Evolutionary conservation across 2,113 vertebrate genomes (phyloP).

Genomic region (Malurus alboscapulatus): DNA sequence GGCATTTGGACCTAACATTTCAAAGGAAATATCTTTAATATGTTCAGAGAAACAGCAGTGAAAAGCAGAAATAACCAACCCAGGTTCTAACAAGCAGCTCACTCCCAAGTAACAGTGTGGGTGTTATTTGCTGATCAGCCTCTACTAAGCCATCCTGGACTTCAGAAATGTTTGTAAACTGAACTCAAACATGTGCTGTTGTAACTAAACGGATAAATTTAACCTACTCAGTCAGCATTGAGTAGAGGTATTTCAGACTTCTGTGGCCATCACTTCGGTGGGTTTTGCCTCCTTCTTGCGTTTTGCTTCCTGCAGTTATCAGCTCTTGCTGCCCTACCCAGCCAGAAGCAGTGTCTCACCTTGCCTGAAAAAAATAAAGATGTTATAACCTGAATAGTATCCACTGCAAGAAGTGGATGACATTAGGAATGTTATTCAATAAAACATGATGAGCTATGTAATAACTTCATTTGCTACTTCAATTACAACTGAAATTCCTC

Average conservation of each 20-base stretch:
- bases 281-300: neutral
- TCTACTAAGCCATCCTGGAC: neutral
- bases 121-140: neutral
- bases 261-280: neutral
- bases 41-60: neutral
- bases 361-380: neutral
- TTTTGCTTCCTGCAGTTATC: neutral
- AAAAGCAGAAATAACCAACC: neutral
- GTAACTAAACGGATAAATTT: neutral
- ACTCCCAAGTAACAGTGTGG: neutral
- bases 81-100: neutral
- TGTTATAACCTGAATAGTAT: neutral
- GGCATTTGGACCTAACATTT: neutral
- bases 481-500: neutral
- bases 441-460: neutral
- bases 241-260: neutral
- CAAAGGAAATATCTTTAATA: neutral
- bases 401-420: neutral
- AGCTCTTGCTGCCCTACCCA: neutral
- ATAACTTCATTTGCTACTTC: neutral
- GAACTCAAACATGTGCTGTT: neutral
- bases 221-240: neutral
- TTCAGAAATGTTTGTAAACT: neutral
- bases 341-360: neutral
- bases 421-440: neutral